Evolutionary conservation across 2,113 vertebrate genomes (phyloP).

Genomic region (Glaucomys volans): DNA sequence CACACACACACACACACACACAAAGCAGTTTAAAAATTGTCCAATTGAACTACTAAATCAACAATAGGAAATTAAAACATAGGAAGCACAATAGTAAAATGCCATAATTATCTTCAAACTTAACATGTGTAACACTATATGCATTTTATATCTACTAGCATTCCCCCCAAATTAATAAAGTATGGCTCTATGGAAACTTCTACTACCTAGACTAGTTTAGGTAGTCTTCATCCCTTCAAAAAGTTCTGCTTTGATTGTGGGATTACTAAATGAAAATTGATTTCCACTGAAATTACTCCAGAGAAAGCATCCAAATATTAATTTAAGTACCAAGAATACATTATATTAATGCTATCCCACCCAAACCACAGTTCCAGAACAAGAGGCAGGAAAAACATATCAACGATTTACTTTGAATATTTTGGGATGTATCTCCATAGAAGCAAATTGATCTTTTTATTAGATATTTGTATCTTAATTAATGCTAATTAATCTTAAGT

Average conservation of each 20-base stretch:
- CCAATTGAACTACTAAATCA: neutral
- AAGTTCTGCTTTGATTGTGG: neutral
- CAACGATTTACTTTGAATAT: neutral
- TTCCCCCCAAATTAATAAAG: neutral
- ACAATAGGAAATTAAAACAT: neutral
- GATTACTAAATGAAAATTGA: conserved; percentile 27
- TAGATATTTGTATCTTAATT: neutral
- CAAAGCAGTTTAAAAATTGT: neutral
- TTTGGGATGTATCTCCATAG: neutral
- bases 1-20: neutral
- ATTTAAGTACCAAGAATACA: neutral
- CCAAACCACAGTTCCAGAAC: neutral
- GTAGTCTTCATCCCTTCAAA: neutral
- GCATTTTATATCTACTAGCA: neutral
- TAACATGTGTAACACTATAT: neutral
- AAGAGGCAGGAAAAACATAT: neutral
- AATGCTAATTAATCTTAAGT: neutral
- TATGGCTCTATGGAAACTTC: neutral
- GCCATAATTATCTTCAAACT: neutral
- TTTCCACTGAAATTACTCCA: neutral
- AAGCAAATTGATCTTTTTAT: neutral
- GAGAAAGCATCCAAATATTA: conserved; percentile 50
- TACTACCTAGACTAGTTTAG: neutral
- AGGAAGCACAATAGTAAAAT: neutral
- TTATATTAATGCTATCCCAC: neutral